phyloP scores from a whole-genome alignment of 1,140 invertebrate genomes.

The Drosophila nasuta region DNA sequence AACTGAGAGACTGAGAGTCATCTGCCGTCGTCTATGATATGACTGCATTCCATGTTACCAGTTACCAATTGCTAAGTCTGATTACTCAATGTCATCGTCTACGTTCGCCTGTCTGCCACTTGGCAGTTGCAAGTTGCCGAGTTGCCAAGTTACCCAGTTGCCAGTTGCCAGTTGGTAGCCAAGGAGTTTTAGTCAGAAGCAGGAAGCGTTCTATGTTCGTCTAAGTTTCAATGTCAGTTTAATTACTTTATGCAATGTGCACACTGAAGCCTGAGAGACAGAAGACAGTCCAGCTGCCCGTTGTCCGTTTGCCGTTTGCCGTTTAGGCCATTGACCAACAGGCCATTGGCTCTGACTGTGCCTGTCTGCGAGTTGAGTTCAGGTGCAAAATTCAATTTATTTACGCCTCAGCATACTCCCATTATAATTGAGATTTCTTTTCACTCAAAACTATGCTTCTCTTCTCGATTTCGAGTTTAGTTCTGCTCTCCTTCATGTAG shows the following conservation, averaged over 20 bases:
- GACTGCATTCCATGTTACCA: slow-evolving; percentile 74
- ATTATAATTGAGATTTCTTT: slow-evolving; percentile 29
- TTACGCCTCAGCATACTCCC: slow-evolving; percentile 20
- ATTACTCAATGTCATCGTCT: slow-evolving; percentile 82
- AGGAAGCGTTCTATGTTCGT: slow-evolving; percentile 81
- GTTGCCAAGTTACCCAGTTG: slow-evolving; percentile 20
- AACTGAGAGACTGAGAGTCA: background rate
- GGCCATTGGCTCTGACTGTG: slow-evolving; percentile 42
- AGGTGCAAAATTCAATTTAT: slow-evolving; percentile 57
- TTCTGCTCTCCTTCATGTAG: slow-evolving; percentile 14
- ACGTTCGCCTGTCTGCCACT: slow-evolving; percentile 59
- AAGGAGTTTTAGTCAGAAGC: slow-evolving; percentile 69
- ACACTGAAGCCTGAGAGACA: slow-evolving; percentile 35
- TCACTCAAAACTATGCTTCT: background rate
- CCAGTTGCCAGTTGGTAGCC: slow-evolving; percentile 33
- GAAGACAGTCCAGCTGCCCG: slow-evolving; percentile 17
- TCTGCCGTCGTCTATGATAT: slow-evolving; percentile 55
- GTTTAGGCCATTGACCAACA: slow-evolving; percentile 69
- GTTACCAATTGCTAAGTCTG: slow-evolving; percentile 77
- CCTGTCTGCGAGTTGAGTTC: slow-evolving; percentile 27
- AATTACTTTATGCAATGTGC: slow-evolving; percentile 80
- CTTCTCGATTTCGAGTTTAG: slow-evolving; percentile 1
- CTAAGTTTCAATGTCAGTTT: slow-evolving; percentile 83
- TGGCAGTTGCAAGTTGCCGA: slow-evolving; percentile 38
- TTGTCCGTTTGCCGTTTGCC: too few species aligned